A percentile compares a stretch with the other conserved stretches of the same genome.
Conservation (phyloP, 2,888 invertebrate species). For the Deladenus siricidicola region DNA sequence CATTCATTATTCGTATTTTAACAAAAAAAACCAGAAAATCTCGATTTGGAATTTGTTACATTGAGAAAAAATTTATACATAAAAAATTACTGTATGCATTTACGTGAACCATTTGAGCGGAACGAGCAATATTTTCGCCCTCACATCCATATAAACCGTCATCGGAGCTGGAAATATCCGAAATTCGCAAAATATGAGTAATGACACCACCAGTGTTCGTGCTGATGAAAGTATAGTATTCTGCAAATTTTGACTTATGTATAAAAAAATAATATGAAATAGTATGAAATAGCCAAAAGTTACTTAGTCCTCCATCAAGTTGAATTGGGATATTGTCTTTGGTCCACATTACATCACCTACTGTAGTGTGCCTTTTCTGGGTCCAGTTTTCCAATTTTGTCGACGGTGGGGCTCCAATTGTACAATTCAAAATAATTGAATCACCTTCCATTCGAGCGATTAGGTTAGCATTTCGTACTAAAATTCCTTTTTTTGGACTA, state of each 20-base stretch:
- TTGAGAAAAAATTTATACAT: no score
- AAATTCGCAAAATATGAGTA: slow-evolving; percentile 25
- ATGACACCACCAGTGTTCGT: slow-evolving; percentile 11
- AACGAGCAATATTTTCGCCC: slow-evolving; percentile 32
- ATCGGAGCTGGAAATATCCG: slow-evolving; percentile 31
- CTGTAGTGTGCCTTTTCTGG: slow-evolving; percentile 10
- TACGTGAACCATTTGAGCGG: slow-evolving; percentile 47
- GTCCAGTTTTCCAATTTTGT: no score
- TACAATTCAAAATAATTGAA: slow-evolving; percentile 46
- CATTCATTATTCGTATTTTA: no score
- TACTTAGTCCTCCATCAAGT: slow-evolving; percentile 15
- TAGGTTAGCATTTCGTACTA: slow-evolving; percentile 40
- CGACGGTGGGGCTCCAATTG: slow-evolving; percentile 35
- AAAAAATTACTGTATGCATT: no score
- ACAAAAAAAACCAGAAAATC: no score
- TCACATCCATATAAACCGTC: slow-evolving; percentile 47
- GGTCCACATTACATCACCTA: slow-evolving; percentile 37
- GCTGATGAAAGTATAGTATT: slow-evolving; percentile 20
- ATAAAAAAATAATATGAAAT: no score
- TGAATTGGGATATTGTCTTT: slow-evolving; percentile 20
- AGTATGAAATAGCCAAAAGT: no score
- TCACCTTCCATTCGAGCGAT: slow-evolving; percentile 42
- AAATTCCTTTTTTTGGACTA: slow-evolving; percentile 22
- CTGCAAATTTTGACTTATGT: no score
- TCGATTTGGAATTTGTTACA: no score